Evolutionary conservation across 2,888 invertebrate species (phyloP).

Genomic region (Coleophora deauratella): DNA sequence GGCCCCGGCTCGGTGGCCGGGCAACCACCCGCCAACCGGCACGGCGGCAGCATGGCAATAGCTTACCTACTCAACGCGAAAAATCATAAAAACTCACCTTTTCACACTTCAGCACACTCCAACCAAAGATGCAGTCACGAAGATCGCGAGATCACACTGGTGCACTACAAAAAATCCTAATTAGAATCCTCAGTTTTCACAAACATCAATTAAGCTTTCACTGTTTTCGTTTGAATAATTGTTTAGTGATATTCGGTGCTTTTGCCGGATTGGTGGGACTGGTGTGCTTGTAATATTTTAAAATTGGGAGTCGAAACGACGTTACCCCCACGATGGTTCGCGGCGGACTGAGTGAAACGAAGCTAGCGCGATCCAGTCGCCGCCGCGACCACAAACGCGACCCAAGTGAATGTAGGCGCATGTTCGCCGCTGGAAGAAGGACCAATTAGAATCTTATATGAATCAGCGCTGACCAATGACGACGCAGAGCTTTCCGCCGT

Average conservation of each 20-base stretch:
- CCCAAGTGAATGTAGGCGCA: constrained; percentile 52
- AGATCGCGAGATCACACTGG: constrained; percentile 60
- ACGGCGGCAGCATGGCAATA: constrained; percentile 11
- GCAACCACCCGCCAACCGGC: constrained; percentile 34
- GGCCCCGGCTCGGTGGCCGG: constrained; percentile 32
- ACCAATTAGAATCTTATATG: constrained; percentile 35
- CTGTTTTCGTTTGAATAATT: constrained; percentile 29
- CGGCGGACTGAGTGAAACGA: constrained; percentile 63
- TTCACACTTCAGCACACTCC: constrained; percentile 58
- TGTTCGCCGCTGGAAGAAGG: constrained; percentile 32
- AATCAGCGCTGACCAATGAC: constrained; percentile 32
- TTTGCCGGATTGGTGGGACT: constrained; percentile 38
- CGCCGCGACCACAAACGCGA: constrained; percentile 35
- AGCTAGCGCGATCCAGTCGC: constrained; percentile 50
- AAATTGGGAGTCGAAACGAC: constrained; percentile 27
- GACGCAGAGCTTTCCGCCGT: constrained; percentile 26
- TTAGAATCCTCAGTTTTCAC: constrained; percentile 33
- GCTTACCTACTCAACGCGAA: constrained; percentile 3
- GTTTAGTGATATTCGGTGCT: constrained; percentile 26
- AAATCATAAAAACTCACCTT: constrained; percentile 60
- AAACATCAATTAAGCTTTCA: constrained; percentile 54
- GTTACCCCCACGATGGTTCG: constrained; percentile 54
- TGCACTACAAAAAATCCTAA: constrained; percentile 48
- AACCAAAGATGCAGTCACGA: constrained; percentile 58
- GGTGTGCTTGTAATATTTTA: constrained; percentile 30